Conservation (phyloP, 2,113 vertebrate species). For the Phalacrocorax carbo region DNA sequence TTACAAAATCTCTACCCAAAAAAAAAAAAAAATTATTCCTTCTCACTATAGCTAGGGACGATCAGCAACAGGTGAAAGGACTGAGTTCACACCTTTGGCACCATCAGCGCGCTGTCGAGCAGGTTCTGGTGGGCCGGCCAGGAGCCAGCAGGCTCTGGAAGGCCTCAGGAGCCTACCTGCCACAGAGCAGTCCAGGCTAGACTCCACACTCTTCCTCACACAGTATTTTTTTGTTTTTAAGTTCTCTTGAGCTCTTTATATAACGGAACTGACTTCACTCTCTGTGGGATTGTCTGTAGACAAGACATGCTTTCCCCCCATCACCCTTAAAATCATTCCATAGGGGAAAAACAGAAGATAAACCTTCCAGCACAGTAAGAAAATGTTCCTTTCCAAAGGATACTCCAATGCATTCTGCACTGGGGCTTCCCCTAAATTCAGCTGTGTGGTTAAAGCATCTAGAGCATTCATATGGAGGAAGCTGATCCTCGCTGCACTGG, state of each 20-base stretch:
- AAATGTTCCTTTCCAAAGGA: background rate
- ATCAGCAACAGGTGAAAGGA: background rate
- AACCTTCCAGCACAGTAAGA: background rate
- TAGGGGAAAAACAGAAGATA: background rate
- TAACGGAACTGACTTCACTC: background rate
- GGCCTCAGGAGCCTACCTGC: background rate
- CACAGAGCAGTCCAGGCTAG: background rate
- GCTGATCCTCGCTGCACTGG: background rate
- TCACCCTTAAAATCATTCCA: background rate
- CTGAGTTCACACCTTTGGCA: background rate
- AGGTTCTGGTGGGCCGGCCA: background rate
- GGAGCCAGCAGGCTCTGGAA: background rate
- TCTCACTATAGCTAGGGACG: background rate
- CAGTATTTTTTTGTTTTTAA: background rate
- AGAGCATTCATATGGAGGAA: background rate
- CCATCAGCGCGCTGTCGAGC: rapidly evolving
- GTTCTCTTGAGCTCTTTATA: background rate
- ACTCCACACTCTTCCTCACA: background rate
- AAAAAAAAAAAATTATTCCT: background rate
- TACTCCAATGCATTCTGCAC: background rate
- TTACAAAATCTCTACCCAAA: background rate
- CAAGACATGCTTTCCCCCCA: background rate
- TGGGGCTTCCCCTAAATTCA: background rate
- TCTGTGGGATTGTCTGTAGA: background rate
- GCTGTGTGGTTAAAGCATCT: background rate